Conservation (phyloP, 1,140 invertebrate species). For the Epicauta chinensis region DNA sequence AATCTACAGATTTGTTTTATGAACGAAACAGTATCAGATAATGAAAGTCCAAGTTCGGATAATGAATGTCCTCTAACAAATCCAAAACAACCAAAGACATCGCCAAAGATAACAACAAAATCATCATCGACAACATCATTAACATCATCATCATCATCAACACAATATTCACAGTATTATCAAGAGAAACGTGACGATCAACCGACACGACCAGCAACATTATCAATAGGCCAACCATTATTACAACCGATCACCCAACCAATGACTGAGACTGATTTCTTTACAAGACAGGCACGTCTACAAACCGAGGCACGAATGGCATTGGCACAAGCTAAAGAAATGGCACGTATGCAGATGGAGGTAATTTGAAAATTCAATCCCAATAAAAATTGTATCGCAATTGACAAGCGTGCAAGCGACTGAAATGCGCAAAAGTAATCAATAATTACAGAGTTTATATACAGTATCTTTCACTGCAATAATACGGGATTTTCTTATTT, state of each 20-base stretch:
- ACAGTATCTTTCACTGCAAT: not conserved
- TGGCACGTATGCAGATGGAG: constrained; percentile 91
- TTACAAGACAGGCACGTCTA: constrained; percentile 71
- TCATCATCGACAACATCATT: not conserved
- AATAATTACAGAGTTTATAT: too few species aligned
- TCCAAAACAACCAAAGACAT: constrained; percentile 39
- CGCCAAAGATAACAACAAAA: constrained; percentile 21
- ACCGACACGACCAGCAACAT: constrained; percentile 34
- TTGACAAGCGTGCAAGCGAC: too few species aligned
- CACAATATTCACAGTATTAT: constrained; percentile 16
- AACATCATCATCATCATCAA: constrained; percentile 3
- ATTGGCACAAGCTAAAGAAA: constrained; percentile 82
- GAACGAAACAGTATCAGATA: constrained; percentile 86
- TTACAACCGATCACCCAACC: constrained; percentile 37
- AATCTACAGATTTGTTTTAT: constrained; percentile 93
- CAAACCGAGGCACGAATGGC: constrained; percentile 87
- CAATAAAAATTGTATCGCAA: too few species aligned
- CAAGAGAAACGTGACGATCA: constrained; percentile 22
- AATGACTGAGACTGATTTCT: constrained; percentile 64
- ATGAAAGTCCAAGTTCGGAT: constrained; percentile 66
- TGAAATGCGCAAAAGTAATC: too few species aligned
- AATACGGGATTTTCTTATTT: not conserved
- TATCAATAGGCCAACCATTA: constrained; percentile 35
- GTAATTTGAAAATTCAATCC: constrained; percentile 42
- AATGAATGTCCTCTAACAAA: constrained; percentile 46